Percentiles rank a stretch among this genome's conserved stretches.
These are phyloP conservation scores for Tachycineta bicolor DNA, from an alignment of 2,113 vertebrate species.

Conservation along the genomic window DNA sequence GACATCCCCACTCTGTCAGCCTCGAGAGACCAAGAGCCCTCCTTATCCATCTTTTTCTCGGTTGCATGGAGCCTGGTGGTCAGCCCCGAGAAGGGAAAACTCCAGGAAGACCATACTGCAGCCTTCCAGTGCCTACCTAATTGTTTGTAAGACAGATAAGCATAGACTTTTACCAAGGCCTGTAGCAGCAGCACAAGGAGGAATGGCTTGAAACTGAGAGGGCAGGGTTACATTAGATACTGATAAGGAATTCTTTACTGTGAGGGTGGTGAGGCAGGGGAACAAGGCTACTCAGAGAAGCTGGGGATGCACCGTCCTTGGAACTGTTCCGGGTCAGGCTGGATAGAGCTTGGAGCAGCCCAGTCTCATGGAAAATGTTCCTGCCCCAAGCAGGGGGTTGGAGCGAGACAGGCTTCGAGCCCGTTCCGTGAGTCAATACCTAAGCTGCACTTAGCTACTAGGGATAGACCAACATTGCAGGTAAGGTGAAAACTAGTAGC, in stretches of 20 bases:
- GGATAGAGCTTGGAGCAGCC: background rate
- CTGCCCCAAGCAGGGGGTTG: background rate
- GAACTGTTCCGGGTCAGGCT: background rate
- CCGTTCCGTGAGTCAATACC: too few relatives aligned
- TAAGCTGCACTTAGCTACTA: accelerated
- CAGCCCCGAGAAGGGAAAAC: background rate
- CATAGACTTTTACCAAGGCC: background rate
- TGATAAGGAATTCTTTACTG: background rate
- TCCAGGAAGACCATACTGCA: background rate
- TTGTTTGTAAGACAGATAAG: background rate
- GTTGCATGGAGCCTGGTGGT: background rate
- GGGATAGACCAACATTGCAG: accelerated
- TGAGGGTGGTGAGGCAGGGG: background rate
- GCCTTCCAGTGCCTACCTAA: background rate
- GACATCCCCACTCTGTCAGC: accelerated
- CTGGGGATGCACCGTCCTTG: background rate
- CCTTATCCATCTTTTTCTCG: background rate
- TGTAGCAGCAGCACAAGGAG: background rate
- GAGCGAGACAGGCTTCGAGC: accelerated
- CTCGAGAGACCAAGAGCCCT: background rate
- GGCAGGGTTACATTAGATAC: background rate
- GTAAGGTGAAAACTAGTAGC: background rate
- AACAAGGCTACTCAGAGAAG: background rate
- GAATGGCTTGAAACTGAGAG: background rate
- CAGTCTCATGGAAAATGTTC: background rate